Conservation (phyloP, 1,140 invertebrate genomes). For the Hycleus cichorii region DNA sequence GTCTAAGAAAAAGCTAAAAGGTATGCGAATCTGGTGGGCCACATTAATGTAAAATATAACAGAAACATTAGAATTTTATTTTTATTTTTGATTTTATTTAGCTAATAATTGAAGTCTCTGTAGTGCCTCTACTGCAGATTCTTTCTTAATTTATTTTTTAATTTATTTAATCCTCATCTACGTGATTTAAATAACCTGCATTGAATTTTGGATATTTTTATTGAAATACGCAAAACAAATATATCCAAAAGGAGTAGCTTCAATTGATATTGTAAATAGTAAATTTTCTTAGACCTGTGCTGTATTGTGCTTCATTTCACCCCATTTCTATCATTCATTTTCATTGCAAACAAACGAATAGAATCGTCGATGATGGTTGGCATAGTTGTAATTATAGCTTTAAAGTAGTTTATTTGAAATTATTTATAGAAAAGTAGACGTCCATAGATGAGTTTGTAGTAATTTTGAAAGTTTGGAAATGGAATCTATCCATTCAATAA, state of each 20-base stretch:
- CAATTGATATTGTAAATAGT: neutral
- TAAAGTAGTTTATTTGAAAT: too few species aligned
- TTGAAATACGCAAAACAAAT: neutral
- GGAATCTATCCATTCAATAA: too few species aligned
- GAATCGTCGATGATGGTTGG: neutral
- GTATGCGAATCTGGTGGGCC: constrained; percentile 42
- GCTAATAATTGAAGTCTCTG: constrained; percentile 20
- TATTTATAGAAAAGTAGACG: too few species aligned
- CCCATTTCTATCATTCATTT: neutral
- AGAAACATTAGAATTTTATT: constrained; percentile 18
- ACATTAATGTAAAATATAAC: constrained; percentile 12
- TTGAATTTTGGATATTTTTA: neutral
- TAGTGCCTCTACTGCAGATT: constrained; percentile 28
- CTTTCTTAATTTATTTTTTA: neutral
- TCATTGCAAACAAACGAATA: neutral
- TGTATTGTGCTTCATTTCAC: constrained; percentile 5
- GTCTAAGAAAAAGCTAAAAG: constrained; percentile 66
- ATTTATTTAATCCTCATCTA: too few species aligned
- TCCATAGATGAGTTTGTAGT: too few species aligned
- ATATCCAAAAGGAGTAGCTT: neutral
- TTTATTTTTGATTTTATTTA: neutral
- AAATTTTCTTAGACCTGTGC: constrained; percentile 15
- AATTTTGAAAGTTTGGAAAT: too few species aligned
- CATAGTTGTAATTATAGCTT: too few species aligned
- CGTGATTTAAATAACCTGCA: neutral